phyloP scores from a whole-genome alignment of 2,113 vertebrate genomes.

The Pygoscelis adeliae region DNA sequence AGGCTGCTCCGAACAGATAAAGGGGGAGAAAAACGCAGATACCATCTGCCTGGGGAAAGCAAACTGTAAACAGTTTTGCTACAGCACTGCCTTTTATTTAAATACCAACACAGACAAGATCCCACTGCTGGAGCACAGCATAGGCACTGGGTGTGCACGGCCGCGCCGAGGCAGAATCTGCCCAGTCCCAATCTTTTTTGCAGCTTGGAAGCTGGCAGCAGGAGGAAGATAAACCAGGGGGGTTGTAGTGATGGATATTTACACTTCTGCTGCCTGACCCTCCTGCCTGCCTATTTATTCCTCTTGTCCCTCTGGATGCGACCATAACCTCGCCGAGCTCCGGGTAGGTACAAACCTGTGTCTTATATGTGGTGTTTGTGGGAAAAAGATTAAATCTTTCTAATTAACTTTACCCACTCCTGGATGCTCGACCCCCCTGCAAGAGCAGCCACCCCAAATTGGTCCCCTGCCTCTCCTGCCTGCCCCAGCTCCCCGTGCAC shows the following conservation, averaged over 20 bases:
- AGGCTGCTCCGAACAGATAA: constrained; percentile 35
- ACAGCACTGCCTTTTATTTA: neutral
- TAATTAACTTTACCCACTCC: neutral
- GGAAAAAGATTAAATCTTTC: neutral
- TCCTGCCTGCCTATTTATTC: constrained; percentile 1
- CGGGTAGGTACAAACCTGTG: neutral
- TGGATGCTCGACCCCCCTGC: neutral
- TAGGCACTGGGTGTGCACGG: neutral
- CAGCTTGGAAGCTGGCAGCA: neutral
- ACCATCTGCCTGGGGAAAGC: constrained; percentile 1
- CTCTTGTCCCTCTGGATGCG: constrained; percentile 8
- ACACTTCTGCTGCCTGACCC: constrained; percentile 14
- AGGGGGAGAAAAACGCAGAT: constrained; percentile 3
- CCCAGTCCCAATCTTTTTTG: neutral
- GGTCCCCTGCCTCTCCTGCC: neutral
- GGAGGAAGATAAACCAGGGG: neutral
- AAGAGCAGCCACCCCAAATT: neutral
- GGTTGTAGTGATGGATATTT: neutral
- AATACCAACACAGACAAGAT: neutral
- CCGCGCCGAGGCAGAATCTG: neutral
- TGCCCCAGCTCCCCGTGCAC: neutral
- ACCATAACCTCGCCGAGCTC: neutral
- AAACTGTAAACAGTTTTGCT: constrained; percentile 17
- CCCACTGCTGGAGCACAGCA: neutral
- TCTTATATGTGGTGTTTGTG: neutral